A percentile compares a stretch with the other conserved stretches of the same genome.
Evolutionary conservation across 2,888 invertebrate species (phyloP).

Genomic region (Chrysotoxum bicinctum): DNA sequence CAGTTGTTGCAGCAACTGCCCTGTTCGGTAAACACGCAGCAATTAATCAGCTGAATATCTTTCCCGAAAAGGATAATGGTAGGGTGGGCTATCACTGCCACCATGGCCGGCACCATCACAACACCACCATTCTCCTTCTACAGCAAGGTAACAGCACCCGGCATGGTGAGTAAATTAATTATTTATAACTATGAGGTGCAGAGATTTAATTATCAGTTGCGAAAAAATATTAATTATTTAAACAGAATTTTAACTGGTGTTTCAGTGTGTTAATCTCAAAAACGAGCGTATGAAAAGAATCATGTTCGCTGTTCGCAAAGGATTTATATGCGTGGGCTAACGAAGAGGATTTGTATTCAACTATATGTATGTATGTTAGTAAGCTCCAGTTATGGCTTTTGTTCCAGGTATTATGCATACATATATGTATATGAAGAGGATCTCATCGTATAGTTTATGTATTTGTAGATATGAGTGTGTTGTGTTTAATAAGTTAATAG

Average conservation of each 20-base stretch:
- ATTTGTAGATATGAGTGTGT: not conserved
- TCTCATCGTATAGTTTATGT: not conserved
- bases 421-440: not conserved
- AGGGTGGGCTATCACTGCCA: not conserved
- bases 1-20: slow-evolving; percentile 21
- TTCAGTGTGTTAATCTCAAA: slow-evolving; percentile 40
- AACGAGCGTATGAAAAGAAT: slow-evolving; percentile 4
- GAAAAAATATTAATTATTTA: slow-evolving; percentile 65
- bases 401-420: not conserved
- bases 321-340: slow-evolving; percentile 42
- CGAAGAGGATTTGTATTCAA: slow-evolving; percentile 20
- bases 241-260: slow-evolving; percentile 43
- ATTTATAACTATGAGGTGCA: slow-evolving; percentile 67
- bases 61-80: slow-evolving; percentile 30
- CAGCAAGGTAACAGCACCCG: not conserved
- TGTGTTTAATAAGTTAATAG: not conserved
- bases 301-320: slow-evolving; percentile 21
- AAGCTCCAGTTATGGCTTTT: slow-evolving; percentile 2
- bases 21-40: slow-evolving; percentile 49
- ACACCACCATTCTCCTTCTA: not conserved
- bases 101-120: not conserved
- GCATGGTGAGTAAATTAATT: slow-evolving; percentile 62
- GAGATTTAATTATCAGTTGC: slow-evolving; percentile 66
- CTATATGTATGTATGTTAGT: not conserved
- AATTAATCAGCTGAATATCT: slow-evolving; percentile 65